Evolutionary conservation across 2,797 vertebrate species (phyloP), one percentile per base, ranked within the genome.

Genomic region (Lutjanus campechanus): DNA sequence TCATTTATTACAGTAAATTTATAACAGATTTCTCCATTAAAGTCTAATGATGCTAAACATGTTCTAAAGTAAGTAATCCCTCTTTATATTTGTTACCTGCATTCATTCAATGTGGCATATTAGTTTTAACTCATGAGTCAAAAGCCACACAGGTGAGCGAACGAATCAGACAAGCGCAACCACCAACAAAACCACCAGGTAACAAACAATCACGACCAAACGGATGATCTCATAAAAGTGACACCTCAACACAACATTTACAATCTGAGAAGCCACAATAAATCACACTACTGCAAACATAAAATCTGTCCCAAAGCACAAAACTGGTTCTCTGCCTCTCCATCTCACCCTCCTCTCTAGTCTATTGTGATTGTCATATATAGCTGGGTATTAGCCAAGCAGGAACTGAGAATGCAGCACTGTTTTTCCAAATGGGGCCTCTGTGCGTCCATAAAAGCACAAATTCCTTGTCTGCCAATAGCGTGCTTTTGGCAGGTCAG

Each of bases 391-490:
- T 67, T 4, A 69, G 69, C 81, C 87, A 82, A 77, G 47, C 73
- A 86, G 89, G 88, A 92, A 88, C 50, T 62, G 66, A 77, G 64
- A 85, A 70, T 53, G 66, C 72, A 54, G 66, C 65, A 47, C 7
- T 0, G 40, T 47, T 87, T 85, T 79, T 71, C 66, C 70, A 55
- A 77, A 84, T 3, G 17, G 80, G 82, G 89, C 85, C 90, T 88
- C 79, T 16, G 67, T 50, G 60, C 63, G 74, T 81, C 69, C 62
- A 81, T 79, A 87, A 90, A 88, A 88, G 77, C 69, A 69, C 71
- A 85, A 82, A 88, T 75, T 79, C 83, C 84, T 86, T 43, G 75
- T 72, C 60, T 82, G 89, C 76, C 76, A 73, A 43, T 36, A 61
- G 68, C 11, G 19, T 44, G 69, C 66, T 87, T 87, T 82, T 69